Evolutionary conservation across 2,888 invertebrate genomes (phyloP).

Genomic region (Perithous albicinctus): DNA sequence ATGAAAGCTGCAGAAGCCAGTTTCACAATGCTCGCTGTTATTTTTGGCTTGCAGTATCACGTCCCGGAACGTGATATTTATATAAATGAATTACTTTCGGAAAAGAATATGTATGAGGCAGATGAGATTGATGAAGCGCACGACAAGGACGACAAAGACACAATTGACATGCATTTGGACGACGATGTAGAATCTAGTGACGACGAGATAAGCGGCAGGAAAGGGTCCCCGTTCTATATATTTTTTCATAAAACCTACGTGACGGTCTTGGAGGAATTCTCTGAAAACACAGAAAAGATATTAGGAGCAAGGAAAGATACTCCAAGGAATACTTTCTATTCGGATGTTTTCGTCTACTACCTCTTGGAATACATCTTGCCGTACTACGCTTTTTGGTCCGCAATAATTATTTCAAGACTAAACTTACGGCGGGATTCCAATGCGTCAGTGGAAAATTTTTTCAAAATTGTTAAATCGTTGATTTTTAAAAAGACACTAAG

Average conservation of each 20-base stretch:
- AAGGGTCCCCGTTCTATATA: not conserved
- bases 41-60: no score
- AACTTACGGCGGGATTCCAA: constrained; percentile 19
- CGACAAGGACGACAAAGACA: not conserved
- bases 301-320: not conserved
- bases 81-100: no score
- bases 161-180: not conserved
- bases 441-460: constrained; percentile 40
- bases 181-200: not conserved
- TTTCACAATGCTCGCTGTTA: no score
- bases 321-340: not conserved
- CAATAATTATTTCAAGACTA: not conserved
- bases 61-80: no score
- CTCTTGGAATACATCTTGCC: constrained; percentile 24
- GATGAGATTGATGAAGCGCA: not conserved
- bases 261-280: not conserved
- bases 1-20: no score
- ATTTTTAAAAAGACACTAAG: constrained; percentile 17
- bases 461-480: no score
- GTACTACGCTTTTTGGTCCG: constrained; percentile 43
- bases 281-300: not conserved
- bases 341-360: not conserved
- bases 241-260: not conserved
- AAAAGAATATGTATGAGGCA: no score
- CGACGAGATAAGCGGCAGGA: not conserved